phyloP scores from a whole-genome alignment of 2,797 vertebrate species.

The Clarias laeviceps region DNA sequence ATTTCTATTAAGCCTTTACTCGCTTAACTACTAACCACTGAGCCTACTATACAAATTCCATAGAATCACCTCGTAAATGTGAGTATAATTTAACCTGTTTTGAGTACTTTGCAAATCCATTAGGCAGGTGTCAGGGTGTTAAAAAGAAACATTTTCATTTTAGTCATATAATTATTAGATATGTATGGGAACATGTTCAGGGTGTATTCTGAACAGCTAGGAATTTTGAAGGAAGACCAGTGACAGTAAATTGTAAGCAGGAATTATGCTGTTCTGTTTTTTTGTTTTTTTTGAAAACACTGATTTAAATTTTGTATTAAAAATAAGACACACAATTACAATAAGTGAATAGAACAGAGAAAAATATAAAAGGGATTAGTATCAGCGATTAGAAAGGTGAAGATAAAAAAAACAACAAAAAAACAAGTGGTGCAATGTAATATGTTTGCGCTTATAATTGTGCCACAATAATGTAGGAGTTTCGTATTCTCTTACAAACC shows the following conservation, averaged over 20 bases:
- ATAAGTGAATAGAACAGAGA: not conserved
- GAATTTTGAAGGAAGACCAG: not conserved
- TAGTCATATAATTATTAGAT: not conserved
- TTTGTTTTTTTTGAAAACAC: not conserved
- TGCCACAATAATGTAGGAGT: conserved; percentile 31
- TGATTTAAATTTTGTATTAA: not conserved
- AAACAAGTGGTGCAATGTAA: not conserved
- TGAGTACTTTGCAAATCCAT: not conserved
- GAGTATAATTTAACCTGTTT: not conserved
- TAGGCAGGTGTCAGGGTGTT: too few species aligned
- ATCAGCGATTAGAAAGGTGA: not conserved
- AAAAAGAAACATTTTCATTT: not conserved
- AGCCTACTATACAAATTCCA: not conserved
- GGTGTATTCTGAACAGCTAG: not conserved
- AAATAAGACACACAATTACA: not conserved
- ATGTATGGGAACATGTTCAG: not conserved
- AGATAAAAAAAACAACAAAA: not conserved
- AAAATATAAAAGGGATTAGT: not conserved
- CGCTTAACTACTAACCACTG: not conserved
- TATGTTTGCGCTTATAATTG: conserved; percentile 35
- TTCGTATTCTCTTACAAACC: conserved; percentile 25
- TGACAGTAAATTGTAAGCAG: not conserved
- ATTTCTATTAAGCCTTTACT: not conserved
- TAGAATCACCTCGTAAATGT: too few species aligned
- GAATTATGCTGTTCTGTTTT: not conserved